A percentile compares a stretch with the other conserved stretches of the same genome.
Evolutionary conservation across 2,113 vertebrate genomes (phyloP).

Genomic region (Hylia prasina): DNA sequence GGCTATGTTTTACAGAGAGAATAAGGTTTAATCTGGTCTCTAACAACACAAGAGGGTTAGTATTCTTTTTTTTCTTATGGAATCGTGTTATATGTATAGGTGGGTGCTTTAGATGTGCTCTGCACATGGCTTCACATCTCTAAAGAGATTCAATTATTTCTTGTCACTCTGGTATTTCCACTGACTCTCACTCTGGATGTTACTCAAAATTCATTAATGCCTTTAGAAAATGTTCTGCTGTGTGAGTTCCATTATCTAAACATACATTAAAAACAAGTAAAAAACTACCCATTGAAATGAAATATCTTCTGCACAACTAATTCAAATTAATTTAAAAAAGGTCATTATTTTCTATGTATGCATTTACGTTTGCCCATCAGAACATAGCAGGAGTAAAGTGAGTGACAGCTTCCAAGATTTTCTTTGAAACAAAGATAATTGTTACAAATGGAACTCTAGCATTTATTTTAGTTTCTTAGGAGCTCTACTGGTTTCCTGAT

Average conservation of each 20-base stretch:
- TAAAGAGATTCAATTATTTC: background rate
- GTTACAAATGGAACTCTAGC: background rate
- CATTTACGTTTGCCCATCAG: background rate
- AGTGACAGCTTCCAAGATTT: background rate
- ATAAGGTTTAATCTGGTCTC: background rate
- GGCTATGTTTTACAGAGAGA: background rate
- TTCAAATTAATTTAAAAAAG: background rate
- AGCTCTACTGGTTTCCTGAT: background rate
- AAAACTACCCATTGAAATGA: background rate
- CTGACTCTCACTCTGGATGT: background rate
- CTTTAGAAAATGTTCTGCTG: background rate
- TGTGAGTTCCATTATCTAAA: background rate
- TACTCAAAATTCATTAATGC: background rate
- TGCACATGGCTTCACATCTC: background rate
- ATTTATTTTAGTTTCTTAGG: background rate
- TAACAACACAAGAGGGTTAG: background rate
- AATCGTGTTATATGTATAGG: background rate
- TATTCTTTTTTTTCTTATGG: background rate
- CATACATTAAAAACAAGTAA: background rate
- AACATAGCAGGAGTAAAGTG: background rate
- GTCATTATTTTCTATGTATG: accelerated
- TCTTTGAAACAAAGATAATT: background rate
- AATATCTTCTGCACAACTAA: background rate
- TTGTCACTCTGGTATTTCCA: background rate
- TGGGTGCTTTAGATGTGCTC: background rate